These are phyloP conservation scores for Pseudorhombus dupliciocellatus DNA, from an alignment of 2,113 vertebrate genomes.

Conservation along the genomic window DNA sequence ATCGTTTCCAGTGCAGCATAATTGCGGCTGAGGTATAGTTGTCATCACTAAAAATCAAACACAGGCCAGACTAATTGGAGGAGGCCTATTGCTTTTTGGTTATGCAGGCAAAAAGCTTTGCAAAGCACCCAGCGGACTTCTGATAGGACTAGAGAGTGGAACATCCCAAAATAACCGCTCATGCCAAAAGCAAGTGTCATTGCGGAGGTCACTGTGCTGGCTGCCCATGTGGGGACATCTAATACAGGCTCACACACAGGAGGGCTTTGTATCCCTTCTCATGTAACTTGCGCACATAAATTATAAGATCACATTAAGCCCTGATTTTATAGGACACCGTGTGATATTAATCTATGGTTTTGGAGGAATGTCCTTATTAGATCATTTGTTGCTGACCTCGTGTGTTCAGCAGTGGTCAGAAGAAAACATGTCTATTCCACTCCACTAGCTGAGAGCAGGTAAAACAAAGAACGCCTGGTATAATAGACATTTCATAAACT, in stretches of 20 bases:
- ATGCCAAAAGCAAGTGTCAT: slow-evolving; percentile 76
- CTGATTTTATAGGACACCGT: slow-evolving; percentile 58
- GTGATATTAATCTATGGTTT: slow-evolving; percentile 67
- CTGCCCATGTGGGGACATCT: slow-evolving; percentile 72
- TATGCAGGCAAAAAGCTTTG: slow-evolving; percentile 63
- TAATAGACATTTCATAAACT: slow-evolving; percentile 37
- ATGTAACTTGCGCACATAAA: slow-evolving; percentile 55
- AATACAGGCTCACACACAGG: slow-evolving; percentile 60
- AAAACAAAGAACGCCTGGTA: slow-evolving; percentile 44
- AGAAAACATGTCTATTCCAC: slow-evolving; percentile 49
- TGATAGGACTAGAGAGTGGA: slow-evolving; percentile 49
- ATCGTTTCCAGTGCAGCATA: slow-evolving; percentile 82
- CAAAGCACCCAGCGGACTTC: slow-evolving; percentile 67
- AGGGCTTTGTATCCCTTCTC: slow-evolving; percentile 52
- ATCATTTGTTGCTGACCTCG: slow-evolving; percentile 62
- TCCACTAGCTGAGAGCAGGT: slow-evolving; percentile 39
- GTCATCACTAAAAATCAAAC: slow-evolving; percentile 83
- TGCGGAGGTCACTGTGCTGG: slow-evolving; percentile 67
- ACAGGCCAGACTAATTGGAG: slow-evolving; percentile 78
- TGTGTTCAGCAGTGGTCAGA: slow-evolving; percentile 41
- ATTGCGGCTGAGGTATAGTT: slow-evolving; percentile 83
- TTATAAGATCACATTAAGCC: slow-evolving; percentile 53
- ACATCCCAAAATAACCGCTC: slow-evolving; percentile 74
- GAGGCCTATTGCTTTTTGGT: slow-evolving; percentile 70
- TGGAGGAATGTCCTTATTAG: slow-evolving; percentile 60